A percentile compares a stretch with the other conserved stretches of the same genome.
Evolutionary conservation across 2,888 invertebrate species (phyloP).

Genomic region (Apamea monoglypha): DNA sequence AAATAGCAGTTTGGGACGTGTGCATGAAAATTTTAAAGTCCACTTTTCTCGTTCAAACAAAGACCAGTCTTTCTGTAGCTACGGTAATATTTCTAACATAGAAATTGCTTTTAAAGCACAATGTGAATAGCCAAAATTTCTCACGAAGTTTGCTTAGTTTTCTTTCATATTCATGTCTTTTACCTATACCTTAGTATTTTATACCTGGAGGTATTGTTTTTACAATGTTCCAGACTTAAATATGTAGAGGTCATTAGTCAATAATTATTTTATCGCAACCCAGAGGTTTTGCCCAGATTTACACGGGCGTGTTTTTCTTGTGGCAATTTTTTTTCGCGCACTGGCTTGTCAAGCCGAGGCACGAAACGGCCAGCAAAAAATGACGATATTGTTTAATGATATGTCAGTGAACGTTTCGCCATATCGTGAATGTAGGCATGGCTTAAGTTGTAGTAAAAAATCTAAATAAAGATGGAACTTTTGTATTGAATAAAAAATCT

Average conservation of each 20-base stretch:
- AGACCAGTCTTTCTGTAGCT: slow-evolving; percentile 20
- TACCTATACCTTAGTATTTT: not conserved
- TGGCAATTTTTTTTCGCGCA: not conserved
- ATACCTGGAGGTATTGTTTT: not conserved
- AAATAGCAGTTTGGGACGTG: not conserved
- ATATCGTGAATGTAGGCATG: not conserved
- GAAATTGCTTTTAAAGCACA: slow-evolving; percentile 33
- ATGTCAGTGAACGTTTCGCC: not conserved
- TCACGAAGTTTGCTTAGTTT: slow-evolving; percentile 14
- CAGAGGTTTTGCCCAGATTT: not conserved
- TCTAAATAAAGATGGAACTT: not conserved
- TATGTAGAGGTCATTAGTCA: not conserved
- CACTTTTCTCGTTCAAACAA: slow-evolving; percentile 18
- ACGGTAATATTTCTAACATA: slow-evolving; percentile 12
- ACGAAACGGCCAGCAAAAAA: not conserved
- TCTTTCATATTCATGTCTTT: slow-evolving; percentile 14
- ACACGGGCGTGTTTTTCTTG: not conserved
- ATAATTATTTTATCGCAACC: not conserved
- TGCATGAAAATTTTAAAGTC: slow-evolving; percentile 13
- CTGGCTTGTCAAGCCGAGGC: not conserved
- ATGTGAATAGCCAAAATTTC: slow-evolving; percentile 17
- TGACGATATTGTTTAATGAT: not conserved
- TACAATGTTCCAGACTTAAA: not conserved
- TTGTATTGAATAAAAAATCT: not conserved
- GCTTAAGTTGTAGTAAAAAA: not conserved